Conservation (phyloP, 2,797 vertebrate genomes). For the Danio albolineatus region DNA sequence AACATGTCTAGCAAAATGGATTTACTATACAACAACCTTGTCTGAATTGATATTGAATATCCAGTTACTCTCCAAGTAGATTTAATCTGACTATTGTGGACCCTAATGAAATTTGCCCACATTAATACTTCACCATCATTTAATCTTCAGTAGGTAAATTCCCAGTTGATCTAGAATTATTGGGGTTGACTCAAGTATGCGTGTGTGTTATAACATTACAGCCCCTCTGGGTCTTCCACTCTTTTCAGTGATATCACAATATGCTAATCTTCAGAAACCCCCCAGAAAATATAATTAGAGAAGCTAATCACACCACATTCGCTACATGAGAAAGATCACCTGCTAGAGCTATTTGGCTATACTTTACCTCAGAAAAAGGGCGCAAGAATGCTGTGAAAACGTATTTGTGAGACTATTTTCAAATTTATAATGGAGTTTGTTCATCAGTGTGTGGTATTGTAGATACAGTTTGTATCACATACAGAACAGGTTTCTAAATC, state of each 20-base stretch:
- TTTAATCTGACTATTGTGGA: constrained; percentile 61
- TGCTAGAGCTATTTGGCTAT: constrained; percentile 18
- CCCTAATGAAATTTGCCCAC: constrained; percentile 75
- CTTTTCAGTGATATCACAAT: constrained; percentile 6
- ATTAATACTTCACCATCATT: constrained; percentile 72
- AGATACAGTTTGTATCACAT: neutral
- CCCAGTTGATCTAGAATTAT: constrained; percentile 87
- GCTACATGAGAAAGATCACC: constrained; percentile 8
- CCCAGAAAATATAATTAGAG: constrained; percentile 9
- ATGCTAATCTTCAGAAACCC: constrained; percentile 27
- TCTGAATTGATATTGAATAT: constrained; percentile 31
- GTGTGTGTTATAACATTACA: constrained; percentile 82
- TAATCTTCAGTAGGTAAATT: constrained; percentile 89
- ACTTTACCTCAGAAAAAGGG: neutral
- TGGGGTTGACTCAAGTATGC: constrained; percentile 81
- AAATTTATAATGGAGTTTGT: neutral
- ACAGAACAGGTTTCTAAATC: too few species aligned
- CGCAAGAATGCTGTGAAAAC: neutral
- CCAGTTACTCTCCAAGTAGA: constrained; percentile 43
- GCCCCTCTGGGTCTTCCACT: constrained; percentile 13
- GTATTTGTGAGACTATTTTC: neutral
- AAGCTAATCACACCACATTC: neutral
- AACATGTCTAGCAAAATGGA: constrained; percentile 19
- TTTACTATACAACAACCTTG: constrained; percentile 23
- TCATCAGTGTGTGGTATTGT: neutral